phyloP scores from a whole-genome alignment of 2,888 invertebrate genomes.

The Catotricha subobsoleta region DNA sequence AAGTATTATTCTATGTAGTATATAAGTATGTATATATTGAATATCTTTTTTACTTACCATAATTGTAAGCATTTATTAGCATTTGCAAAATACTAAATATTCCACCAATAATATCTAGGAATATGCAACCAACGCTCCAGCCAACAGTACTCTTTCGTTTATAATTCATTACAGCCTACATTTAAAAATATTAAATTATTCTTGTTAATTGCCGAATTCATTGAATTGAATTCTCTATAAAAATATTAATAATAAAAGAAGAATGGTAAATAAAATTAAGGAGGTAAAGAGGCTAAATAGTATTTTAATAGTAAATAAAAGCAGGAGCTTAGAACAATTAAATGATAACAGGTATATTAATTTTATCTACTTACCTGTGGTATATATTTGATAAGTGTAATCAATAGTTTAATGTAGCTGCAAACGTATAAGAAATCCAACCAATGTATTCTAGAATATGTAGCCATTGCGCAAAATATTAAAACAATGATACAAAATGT shows the following conservation, averaged over 20 bases:
- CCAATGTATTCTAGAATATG: constrained; percentile 52
- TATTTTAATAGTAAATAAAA: too few relatives aligned
- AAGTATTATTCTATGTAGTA: too few relatives aligned
- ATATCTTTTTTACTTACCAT: too few relatives aligned
- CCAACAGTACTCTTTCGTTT: constrained; percentile 88
- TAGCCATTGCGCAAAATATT: constrained; percentile 46
- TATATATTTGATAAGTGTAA: constrained; percentile 93
- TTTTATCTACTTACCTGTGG: constrained; percentile 92
- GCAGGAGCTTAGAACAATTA: too few relatives aligned
- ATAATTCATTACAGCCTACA: constrained; percentile 89
- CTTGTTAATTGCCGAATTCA: not conserved
- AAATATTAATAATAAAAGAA: constrained; percentile 17
- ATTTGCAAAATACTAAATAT: constrained; percentile 87
- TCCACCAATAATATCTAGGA: constrained; percentile 93
- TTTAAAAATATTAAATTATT: constrained; percentile 13
- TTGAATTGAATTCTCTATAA: not conserved
- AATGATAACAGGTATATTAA: too few relatives aligned
- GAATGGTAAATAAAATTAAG: constrained; percentile 2
- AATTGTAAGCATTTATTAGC: constrained; percentile 85
- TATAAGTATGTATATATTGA: too few relatives aligned
- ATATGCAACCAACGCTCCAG: constrained; percentile 97
- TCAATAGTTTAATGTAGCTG: constrained; percentile 87
- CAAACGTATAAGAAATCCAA: constrained; percentile 84
- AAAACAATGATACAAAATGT: constrained; percentile 44
- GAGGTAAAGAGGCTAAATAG: too few relatives aligned